Evolutionary conservation across 2,888 invertebrate genomes (phyloP).

Genomic region (Aelia acuminata): DNA sequence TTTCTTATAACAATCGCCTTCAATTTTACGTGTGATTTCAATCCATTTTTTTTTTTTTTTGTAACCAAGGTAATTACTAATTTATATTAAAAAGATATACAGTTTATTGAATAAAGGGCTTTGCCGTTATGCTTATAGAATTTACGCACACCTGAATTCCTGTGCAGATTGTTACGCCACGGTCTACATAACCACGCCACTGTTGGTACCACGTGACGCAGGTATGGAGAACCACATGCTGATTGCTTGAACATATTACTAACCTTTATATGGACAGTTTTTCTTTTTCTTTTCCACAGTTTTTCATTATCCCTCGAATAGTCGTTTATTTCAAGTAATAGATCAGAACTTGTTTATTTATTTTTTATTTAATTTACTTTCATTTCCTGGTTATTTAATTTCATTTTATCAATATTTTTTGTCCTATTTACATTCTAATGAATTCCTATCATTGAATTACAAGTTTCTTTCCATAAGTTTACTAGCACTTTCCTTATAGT

Average conservation of each 20-base stretch:
- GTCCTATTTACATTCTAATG: neutral
- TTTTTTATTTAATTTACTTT: neutral
- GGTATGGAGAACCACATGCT: neutral
- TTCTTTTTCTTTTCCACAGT: neutral
- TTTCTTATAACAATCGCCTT: too few relatives aligned
- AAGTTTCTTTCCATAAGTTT: too few relatives aligned
- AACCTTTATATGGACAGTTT: neutral
- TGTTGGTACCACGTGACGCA: conserved; percentile 13
- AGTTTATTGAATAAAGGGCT: too few relatives aligned
- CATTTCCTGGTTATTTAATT: neutral
- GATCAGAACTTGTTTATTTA: neutral
- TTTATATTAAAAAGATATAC: too few relatives aligned
- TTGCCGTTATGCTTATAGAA: conserved; percentile 2
- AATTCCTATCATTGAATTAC: neutral
- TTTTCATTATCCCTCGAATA: neutral
- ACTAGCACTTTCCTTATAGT: neutral
- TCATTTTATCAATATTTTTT: neutral
- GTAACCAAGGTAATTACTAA: too few relatives aligned
- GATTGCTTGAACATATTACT: neutral
- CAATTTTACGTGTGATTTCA: too few relatives aligned
- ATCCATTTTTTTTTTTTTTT: too few relatives aligned
- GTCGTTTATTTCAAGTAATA: neutral
- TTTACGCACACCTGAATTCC: conserved; percentile 26
- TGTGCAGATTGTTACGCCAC: conserved; percentile 23
- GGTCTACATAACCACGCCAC: conserved; percentile 33